A percentile compares a stretch with the other conserved stretches of the same genome.
These are phyloP conservation scores for Phortica magna DNA, from an alignment of 2,888 invertebrate species.

Conservation along the genomic window DNA sequence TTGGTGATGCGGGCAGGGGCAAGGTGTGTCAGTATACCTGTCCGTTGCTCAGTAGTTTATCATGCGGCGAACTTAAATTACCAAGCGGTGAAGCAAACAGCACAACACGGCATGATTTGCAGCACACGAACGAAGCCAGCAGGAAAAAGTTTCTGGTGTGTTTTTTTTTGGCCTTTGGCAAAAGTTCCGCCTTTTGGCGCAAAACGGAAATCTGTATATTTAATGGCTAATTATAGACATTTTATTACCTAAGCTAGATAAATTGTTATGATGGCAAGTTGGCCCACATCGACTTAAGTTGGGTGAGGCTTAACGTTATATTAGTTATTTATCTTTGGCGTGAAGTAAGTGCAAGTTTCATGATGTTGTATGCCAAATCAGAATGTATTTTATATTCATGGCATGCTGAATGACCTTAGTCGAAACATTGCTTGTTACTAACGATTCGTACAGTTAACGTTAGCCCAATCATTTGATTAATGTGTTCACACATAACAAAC, in stretches of 20 bases:
- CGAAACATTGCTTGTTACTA: no score
- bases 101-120: slow-evolving; percentile 57
- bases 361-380: not conserved
- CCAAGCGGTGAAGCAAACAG: slow-evolving; percentile 32
- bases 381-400: slow-evolving; percentile 16
- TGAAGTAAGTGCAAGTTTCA: no score
- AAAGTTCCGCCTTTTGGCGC: slow-evolving; percentile 73
- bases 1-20: slow-evolving; percentile 29
- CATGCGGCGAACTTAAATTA: slow-evolving; percentile 71
- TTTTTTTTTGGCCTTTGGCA: slow-evolving; percentile 47
- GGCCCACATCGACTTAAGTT: not conserved
- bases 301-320: not conserved
- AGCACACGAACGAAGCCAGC: slow-evolving; percentile 46
- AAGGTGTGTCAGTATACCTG: slow-evolving; percentile 31
- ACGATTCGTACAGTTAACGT: no score
- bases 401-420: no score
- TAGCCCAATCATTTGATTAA: no score
- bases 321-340: no score
- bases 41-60: slow-evolving; percentile 71
- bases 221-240: slow-evolving; percentile 76
- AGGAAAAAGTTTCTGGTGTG: not conserved
- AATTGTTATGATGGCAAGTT: slow-evolving; percentile 56
- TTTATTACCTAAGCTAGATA: slow-evolving; percentile 74
- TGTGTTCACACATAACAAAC: no score
- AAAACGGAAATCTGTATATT: slow-evolving; percentile 75